A percentile compares a stretch with the other conserved stretches of the same genome.
phyloP scores from a whole-genome alignment of 2,797 vertebrate species.

The Selene dorsalis region DNA sequence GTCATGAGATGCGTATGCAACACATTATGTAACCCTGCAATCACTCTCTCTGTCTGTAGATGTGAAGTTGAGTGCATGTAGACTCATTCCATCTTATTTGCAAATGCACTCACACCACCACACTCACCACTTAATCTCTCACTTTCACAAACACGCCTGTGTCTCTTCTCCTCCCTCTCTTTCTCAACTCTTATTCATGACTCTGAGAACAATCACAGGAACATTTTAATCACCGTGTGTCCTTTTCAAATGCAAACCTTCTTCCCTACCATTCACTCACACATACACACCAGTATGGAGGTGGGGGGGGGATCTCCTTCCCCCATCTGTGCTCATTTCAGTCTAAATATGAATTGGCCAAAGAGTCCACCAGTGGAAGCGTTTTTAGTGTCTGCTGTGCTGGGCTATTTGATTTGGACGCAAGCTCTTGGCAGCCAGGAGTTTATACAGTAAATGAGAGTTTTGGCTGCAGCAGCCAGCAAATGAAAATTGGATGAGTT shows the following conservation, averaged over 20 bases:
- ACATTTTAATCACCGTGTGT: conserved; percentile 41
- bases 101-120: not conserved
- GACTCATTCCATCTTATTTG: not conserved
- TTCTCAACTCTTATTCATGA: conserved; percentile 53
- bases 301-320: not conserved
- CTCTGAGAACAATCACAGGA: conserved; percentile 38
- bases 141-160: conserved; percentile 32
- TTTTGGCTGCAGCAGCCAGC: conserved; percentile 69
- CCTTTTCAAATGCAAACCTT: conserved; percentile 47
- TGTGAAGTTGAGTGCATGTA: not conserved
- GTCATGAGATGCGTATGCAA: conserved; percentile 34
- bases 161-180: conserved; percentile 11
- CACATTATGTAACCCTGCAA: not conserved
- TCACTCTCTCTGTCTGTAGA: not conserved
- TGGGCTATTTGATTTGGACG: conserved; percentile 76
- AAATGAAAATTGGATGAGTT: conserved; percentile 71
- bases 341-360: conserved; percentile 66
- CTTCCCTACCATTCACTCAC: conserved; percentile 16
- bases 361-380: conserved; percentile 53
- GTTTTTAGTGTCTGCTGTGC: conserved; percentile 64
- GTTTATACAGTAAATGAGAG: conserved; percentile 78
- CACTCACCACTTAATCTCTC: conserved; percentile 20
- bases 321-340: conserved; percentile 74
- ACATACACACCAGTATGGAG: conserved; percentile 24
- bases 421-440: conserved; percentile 63